A percentile compares a stretch with the other conserved stretches of the same genome.
Evolutionary conservation across 2,113 vertebrate species (phyloP).

Genomic region (Stigmatopora argus): DNA sequence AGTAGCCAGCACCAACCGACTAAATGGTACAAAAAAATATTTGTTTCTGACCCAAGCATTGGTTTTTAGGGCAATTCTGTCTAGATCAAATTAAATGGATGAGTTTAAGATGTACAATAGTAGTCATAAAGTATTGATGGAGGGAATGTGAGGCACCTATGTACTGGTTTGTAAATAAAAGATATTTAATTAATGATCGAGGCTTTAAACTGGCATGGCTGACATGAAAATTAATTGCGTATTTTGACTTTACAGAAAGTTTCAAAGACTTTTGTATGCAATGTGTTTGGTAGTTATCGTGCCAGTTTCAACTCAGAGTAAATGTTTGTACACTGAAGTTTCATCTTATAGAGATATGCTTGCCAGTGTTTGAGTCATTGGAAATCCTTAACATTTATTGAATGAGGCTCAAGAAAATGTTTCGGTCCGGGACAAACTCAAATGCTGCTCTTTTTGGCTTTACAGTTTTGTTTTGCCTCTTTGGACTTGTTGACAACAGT

Average conservation of each 20-base stretch:
- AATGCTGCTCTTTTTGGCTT: background rate
- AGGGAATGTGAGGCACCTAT: slow-evolving; percentile 7
- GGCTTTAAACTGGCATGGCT: background rate
- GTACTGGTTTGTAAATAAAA: slow-evolving; percentile 70
- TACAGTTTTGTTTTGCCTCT: slow-evolving; percentile 39
- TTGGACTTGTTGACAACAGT: slow-evolving; percentile 85
- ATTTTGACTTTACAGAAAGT: background rate
- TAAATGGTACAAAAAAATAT: background rate
- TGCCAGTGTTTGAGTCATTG: background rate
- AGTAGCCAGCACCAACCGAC: slow-evolving; percentile 1
- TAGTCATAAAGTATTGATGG: slow-evolving; percentile 4
- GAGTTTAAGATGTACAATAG: slow-evolving; percentile 5
- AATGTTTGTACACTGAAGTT: background rate
- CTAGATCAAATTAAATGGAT: background rate
- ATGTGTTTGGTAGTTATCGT: background rate
- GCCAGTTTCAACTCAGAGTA: background rate
- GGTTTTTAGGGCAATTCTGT: background rate
- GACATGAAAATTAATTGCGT: too few species aligned
- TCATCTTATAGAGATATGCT: too few species aligned
- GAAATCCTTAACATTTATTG: background rate
- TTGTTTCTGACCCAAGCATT: slow-evolving; percentile 1
- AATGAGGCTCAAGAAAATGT: background rate
- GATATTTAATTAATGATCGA: slow-evolving; percentile 36
- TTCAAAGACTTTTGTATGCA: background rate
- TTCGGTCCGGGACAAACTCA: background rate